phyloP scores from a whole-genome alignment of 2,797 vertebrate genomes.

The Danio albolineatus region DNA sequence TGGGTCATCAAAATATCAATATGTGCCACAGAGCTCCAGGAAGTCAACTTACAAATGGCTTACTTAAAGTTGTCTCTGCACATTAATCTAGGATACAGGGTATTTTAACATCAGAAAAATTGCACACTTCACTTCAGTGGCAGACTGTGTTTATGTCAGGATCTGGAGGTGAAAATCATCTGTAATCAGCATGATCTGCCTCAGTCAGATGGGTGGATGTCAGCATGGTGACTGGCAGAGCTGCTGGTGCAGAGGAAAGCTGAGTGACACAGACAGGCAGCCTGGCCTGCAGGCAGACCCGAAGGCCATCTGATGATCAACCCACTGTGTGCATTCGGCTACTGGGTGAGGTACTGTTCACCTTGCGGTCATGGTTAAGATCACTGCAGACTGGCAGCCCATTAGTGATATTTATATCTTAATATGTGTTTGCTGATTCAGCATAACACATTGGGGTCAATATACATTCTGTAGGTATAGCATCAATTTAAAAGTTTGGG shows the following conservation, averaged over 20 bases:
- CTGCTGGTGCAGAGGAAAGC: neutral
- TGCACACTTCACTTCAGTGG: neutral
- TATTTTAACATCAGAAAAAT: neutral
- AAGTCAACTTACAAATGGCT: neutral
- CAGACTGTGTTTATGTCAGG: conserved; percentile 11
- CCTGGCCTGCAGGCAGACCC: conserved; percentile 33
- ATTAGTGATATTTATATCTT: conserved; percentile 32
- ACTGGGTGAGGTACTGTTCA: conserved; percentile 20
- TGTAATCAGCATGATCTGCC: conserved; percentile 23
- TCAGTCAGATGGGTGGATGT: neutral
- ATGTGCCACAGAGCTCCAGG: neutral
- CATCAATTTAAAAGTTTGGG: neutral
- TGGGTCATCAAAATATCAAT: neutral
- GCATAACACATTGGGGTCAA: neutral
- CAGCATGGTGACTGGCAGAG: conserved; percentile 29
- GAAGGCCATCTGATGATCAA: conserved; percentile 44
- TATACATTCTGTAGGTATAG: neutral
- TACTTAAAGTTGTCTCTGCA: too few species aligned
- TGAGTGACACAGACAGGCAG: conserved; percentile 13
- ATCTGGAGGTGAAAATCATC: conserved; percentile 28
- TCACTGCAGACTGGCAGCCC: conserved; percentile 15
- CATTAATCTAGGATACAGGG: neutral
- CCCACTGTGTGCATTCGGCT: conserved; percentile 24
- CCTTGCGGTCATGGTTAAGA: conserved; percentile 39
- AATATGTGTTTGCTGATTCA: conserved; percentile 21